Percentiles rank a stretch among this genome's conserved stretches.
Evolutionary conservation across 2,888 invertebrate genomes (phyloP).

Genomic region (Altica lythri): DNA sequence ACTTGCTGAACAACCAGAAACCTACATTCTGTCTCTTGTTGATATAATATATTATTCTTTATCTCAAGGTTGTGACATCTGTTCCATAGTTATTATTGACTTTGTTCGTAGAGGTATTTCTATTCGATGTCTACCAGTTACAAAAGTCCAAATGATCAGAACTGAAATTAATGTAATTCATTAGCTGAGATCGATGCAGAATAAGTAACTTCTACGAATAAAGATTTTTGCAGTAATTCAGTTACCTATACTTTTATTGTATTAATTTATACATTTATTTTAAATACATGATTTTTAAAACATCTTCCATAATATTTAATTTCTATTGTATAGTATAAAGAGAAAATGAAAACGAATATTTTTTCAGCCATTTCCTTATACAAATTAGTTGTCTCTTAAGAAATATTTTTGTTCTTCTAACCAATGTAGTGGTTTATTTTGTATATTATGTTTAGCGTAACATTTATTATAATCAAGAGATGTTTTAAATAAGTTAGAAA

Average conservation of each 20-base stretch:
- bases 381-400: no score
- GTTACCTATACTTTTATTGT: slow-evolving; percentile 8
- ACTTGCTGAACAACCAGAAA: slow-evolving; percentile 35
- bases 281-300: slow-evolving; percentile 6
- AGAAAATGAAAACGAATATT: no score
- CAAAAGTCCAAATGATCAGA: no score
- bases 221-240: slow-evolving; percentile 7
- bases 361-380: no score
- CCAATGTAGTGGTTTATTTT: no score
- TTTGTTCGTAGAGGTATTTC: slow-evolving; percentile 1
- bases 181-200: neutral
- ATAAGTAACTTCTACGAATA: neutral
- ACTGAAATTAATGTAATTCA: neutral
- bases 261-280: neutral
- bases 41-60: slow-evolving; percentile 5
- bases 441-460: no score
- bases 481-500: no score
- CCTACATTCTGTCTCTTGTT: slow-evolving; percentile 11
- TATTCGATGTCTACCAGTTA: neutral
- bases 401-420: no score
- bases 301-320: no score
- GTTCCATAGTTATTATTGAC: slow-evolving; percentile 16
- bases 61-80: slow-evolving; percentile 15
- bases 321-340: no score
- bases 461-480: no score